Evolutionary conservation across 2,888 invertebrate species (phyloP).

Genomic region (Coremacera marginata): DNA sequence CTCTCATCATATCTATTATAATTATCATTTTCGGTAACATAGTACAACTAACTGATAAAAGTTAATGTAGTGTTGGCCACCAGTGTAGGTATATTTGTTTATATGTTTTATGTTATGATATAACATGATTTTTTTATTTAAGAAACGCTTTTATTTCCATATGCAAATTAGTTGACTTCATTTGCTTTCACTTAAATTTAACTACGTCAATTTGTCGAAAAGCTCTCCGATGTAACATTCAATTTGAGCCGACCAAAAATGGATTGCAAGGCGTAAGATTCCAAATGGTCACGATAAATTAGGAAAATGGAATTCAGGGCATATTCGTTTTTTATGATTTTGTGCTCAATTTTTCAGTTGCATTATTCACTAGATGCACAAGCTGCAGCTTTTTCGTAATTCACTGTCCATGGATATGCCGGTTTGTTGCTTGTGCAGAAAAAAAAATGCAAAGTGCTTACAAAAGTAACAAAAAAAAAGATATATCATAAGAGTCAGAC

Average conservation of each 20-base stretch:
- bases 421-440: no score
- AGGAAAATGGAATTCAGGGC: slow-evolving; percentile 6
- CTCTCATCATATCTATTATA: no score
- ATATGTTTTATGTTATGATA: no score
- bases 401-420: no score
- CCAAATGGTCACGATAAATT: slow-evolving; percentile 27
- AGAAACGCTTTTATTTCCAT: not conserved
- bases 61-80: no score
- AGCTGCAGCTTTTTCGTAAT: no score
- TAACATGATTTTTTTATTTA: not conserved
- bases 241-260: not conserved
- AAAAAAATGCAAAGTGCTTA: no score
- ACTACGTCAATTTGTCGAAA: slow-evolving; percentile 29
- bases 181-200: not conserved
- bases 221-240: not conserved
- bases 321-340: not conserved
- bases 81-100: no score
- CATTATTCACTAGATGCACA: not conserved
- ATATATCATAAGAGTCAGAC: no score
- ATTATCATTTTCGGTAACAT: no score
- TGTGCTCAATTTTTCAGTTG: not conserved
- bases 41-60: no score
- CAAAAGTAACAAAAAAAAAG: no score
- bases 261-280: not conserved
- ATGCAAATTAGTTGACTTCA: not conserved